Conservation (phyloP, 2,888 invertebrate genomes). For the Cataglyphis livida region DNA sequence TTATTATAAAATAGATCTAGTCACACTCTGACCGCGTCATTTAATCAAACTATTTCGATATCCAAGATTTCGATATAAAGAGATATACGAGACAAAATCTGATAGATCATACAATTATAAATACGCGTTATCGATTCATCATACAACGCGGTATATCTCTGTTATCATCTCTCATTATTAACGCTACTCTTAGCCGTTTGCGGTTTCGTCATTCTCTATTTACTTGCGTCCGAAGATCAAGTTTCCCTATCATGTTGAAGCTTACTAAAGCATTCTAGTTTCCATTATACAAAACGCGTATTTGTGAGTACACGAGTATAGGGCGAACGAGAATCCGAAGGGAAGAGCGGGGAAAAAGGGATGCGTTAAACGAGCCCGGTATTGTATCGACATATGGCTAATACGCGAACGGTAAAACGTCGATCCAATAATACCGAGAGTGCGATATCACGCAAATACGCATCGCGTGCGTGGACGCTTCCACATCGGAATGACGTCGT, state of each 20-base stretch:
- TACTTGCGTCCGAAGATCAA: neutral
- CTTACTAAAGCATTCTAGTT: neutral
- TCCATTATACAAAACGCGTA: conserved; percentile 7
- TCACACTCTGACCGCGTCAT: neutral
- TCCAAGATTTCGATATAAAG: neutral
- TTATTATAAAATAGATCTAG: neutral
- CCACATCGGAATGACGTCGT: conserved; percentile 57
- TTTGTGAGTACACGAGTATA: neutral
- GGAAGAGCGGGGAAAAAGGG: neutral
- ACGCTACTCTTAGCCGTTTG: neutral
- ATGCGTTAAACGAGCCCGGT: conserved; percentile 14
- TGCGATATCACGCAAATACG: conserved; percentile 31
- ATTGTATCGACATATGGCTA: conserved; percentile 44
- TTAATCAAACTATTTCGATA: neutral
- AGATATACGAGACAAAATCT: neutral
- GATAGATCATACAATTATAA: neutral
- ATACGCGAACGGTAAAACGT: conserved; percentile 38
- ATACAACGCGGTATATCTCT: neutral
- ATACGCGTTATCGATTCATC: neutral
- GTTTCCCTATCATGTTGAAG: neutral
- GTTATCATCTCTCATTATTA: conserved; percentile 51
- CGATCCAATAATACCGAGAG: conserved; percentile 16
- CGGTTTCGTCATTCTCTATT: conserved; percentile 3
- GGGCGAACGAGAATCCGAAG: neutral
- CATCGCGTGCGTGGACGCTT: conserved; percentile 10